A percentile compares a stretch with the other conserved stretches of the same genome.
These are phyloP conservation scores for Porites lutea DNA, from an alignment of 64 coral and sea anemone genomes.

Conservation along the genomic window DNA sequence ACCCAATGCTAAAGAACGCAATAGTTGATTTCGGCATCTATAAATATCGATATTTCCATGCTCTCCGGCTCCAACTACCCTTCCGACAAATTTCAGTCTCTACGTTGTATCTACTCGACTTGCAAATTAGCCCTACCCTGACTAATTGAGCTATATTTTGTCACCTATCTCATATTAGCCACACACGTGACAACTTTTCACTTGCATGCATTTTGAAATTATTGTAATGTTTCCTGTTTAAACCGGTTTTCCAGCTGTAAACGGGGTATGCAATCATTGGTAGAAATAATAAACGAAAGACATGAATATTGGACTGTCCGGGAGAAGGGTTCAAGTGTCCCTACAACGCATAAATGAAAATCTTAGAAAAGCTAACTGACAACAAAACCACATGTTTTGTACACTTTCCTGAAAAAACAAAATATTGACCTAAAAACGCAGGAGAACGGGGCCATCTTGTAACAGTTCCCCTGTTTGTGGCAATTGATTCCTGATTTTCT, in stretches of 20 bases:
- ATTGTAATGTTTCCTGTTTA: background rate
- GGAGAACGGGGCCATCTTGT: too few relatives aligned
- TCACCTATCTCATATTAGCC: background rate
- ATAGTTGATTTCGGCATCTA: background rate
- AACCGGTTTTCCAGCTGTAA: background rate
- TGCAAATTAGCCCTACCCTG: background rate
- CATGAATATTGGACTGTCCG: too few relatives aligned
- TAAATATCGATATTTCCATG: background rate
- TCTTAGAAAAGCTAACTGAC: too few relatives aligned
- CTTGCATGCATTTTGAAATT: background rate
- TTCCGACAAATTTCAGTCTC: background rate
- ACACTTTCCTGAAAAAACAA: too few relatives aligned
- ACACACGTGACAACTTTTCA: conserved; percentile 12
- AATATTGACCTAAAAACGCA: too few relatives aligned
- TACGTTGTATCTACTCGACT: background rate
- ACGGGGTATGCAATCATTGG: too few relatives aligned
- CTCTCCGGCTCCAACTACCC: background rate
- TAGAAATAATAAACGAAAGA: too few relatives aligned
- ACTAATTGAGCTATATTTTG: background rate
- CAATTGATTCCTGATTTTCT: too few relatives aligned
- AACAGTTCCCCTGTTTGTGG: too few relatives aligned
- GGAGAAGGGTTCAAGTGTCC: too few relatives aligned
- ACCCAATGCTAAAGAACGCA: background rate
- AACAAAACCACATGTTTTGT: too few relatives aligned
- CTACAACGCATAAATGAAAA: too few relatives aligned